These are phyloP conservation scores for Bujurquina vittata DNA, from an alignment of 2,113 vertebrate species.

Conservation along the genomic window DNA sequence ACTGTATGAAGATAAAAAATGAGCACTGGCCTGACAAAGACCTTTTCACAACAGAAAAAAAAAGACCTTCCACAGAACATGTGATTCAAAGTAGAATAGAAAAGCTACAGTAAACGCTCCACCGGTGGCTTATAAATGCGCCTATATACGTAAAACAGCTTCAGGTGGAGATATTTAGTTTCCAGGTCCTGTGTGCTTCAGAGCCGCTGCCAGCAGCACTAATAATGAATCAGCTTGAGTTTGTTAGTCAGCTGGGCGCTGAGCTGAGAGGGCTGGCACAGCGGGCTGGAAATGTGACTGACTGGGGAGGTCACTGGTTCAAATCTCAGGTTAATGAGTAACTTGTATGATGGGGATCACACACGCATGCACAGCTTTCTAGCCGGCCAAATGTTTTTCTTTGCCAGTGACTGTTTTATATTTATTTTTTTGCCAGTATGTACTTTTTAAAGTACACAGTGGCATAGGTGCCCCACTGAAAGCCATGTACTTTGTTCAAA, in stretches of 20 bases:
- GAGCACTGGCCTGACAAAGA: conserved; percentile 29
- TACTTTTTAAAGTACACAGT: background rate
- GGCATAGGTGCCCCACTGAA: conserved; percentile 3
- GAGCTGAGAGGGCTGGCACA: conserved; percentile 50
- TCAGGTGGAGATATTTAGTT: conserved; percentile 55
- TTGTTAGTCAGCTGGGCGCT: conserved; percentile 51
- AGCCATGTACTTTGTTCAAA: background rate
- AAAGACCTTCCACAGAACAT: conserved; percentile 28
- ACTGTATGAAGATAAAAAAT: conserved; percentile 9
- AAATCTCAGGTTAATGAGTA: conserved; percentile 57
- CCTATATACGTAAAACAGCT: conserved; percentile 51
- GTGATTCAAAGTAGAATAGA: conserved; percentile 46
- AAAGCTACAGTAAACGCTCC: conserved; percentile 45
- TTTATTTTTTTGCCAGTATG: background rate
- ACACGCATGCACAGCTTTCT: conserved; percentile 11
- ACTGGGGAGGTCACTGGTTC: conserved; percentile 53
- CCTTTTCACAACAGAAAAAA: conserved; percentile 46
- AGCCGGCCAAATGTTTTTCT: conserved; percentile 6
- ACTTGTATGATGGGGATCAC: conserved; percentile 42
- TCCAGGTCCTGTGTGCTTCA: conserved; percentile 47
- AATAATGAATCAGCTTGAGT: conserved; percentile 39
- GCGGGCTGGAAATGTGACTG: conserved; percentile 48
- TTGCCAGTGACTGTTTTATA: background rate
- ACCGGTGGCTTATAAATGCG: conserved; percentile 57
- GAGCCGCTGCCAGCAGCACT: conserved; percentile 42